Evolutionary conservation across 1,140 invertebrate genomes (phyloP).

Genomic region (Neocloeon triangulifer): DNA sequence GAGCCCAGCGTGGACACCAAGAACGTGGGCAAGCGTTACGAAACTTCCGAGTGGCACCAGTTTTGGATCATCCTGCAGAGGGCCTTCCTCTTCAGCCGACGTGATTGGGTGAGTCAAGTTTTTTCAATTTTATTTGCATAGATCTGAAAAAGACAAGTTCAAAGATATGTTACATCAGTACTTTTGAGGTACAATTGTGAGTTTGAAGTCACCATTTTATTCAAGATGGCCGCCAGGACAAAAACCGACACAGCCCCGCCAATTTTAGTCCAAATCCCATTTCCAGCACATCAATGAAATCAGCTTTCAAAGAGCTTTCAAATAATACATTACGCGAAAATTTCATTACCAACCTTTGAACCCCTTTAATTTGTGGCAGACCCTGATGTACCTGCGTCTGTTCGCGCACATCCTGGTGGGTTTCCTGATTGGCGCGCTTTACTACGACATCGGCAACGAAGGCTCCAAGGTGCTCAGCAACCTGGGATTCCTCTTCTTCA

Average conservation of each 20-base stretch:
- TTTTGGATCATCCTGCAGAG: conserved; percentile 62
- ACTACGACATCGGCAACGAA: conserved; percentile 84
- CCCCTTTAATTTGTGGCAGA: conserved; percentile 35
- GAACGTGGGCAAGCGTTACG: conserved; percentile 28
- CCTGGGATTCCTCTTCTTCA: conserved; percentile 91
- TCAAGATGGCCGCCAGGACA: no score
- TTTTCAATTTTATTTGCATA: no score
- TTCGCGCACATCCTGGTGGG: conserved; percentile 83
- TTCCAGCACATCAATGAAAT: no score
- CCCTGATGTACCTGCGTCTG: conserved; percentile 78
- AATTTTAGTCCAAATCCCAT: no score
- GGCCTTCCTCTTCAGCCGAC: conserved; percentile 51
- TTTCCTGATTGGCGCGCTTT: conserved; percentile 74
- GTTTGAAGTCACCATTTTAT: no score
- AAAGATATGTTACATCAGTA: no score
- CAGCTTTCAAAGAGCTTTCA: no score
- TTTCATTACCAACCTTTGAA: no score
- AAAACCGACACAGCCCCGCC: no score
- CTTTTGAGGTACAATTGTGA: no score
- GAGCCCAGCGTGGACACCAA: conserved; percentile 31
- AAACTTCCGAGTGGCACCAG: conserved; percentile 48
- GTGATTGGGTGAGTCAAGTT: conserved; percentile 49
- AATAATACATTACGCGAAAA: no score
- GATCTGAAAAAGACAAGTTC: no score
- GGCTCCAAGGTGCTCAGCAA: conserved; percentile 89